Evolutionary conservation across 2,888 invertebrate genomes (phyloP), one percentile per base, ranked within the genome.

Genomic region (Trypoxylon attenuatum): DNA sequence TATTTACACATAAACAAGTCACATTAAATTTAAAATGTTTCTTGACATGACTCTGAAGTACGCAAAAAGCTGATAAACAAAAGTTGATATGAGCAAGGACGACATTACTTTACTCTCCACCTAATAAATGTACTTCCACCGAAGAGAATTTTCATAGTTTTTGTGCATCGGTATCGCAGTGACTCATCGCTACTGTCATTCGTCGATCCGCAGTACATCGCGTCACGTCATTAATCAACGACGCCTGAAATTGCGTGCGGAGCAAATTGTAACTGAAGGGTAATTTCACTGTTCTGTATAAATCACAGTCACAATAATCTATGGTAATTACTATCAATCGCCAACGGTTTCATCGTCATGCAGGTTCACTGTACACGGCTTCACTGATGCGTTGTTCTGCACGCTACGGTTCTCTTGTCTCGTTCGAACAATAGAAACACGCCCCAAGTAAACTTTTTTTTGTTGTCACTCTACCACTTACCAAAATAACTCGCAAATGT

Each of bases 271-370:
- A 79, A 78, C 78, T 78, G 77, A 77, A 76, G 72, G 73, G 76
- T 75, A 79, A 79, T 79, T 78, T 70, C 53, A 65, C 58, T 68
- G 69, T 75, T 79, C 73, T 62, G 72, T 77, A 78, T 77, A 79
- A 78, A 79, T 80, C 78, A 76, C 77, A 66, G 74, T 71, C 68
- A 74, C 77, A 76, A 80, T 78, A 77, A 79, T 77, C 72, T 73
- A 74, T 63, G 60, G 71, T 78, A 78, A 79, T 79, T 78, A 77
- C 78, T 73, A 76, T 73, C 73, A 77, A 79, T 78, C 73, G 69
- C 59, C 52, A 47, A 49, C 53, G 49, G 56, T 70, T 70, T 57
- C 51, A 51, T 55, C 54, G 60, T 54, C 56, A 55, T 50, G 39
- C 47, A 50, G 16, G 16, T 15, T 53, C 60, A 22, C 33, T 1